These are phyloP conservation scores for Syngnathus acus DNA, from an alignment of 2,797 vertebrate genomes.

Conservation along the genomic window DNA sequence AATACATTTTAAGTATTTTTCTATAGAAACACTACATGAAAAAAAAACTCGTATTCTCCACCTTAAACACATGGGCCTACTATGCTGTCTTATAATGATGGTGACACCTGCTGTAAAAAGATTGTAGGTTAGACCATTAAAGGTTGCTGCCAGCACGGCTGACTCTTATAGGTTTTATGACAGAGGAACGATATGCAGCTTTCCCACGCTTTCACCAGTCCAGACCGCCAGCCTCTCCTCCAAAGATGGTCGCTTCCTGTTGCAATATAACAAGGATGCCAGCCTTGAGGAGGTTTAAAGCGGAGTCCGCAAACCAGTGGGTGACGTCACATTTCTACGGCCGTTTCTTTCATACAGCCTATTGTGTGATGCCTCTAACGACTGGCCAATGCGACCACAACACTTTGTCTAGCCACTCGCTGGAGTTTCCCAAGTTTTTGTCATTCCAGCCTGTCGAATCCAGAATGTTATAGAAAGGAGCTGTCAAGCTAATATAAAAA, in stretches of 20 bases:
- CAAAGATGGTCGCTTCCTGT: background rate
- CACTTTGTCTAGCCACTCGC: slow-evolving; percentile 29
- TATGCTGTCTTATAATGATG: no score
- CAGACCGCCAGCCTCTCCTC: background rate
- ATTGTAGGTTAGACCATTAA: no score
- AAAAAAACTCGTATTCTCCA: no score
- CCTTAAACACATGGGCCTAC: no score
- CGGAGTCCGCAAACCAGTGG: background rate
- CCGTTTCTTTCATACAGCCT: background rate
- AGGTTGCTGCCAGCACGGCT: no score
- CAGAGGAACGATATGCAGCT: background rate
- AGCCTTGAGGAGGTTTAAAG: background rate
- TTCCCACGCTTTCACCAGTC: background rate
- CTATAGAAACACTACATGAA: no score
- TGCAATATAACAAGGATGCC: background rate
- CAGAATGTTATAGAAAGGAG: slow-evolving; percentile 28
- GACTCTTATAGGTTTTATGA: no score
- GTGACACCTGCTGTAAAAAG: no score
- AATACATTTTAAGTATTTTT: no score
- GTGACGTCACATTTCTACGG: background rate
- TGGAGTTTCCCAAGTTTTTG: slow-evolving; percentile 40
- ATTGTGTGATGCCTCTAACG: background rate
- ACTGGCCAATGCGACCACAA: background rate
- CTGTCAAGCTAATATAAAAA: slow-evolving; percentile 37
- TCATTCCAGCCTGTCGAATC: background rate